A percentile compares a stretch with the other conserved stretches of the same genome.
These are phyloP conservation scores for Serripes groenlandicus DNA, from an alignment of 2,888 invertebrate genomes.

Conservation along the genomic window DNA sequence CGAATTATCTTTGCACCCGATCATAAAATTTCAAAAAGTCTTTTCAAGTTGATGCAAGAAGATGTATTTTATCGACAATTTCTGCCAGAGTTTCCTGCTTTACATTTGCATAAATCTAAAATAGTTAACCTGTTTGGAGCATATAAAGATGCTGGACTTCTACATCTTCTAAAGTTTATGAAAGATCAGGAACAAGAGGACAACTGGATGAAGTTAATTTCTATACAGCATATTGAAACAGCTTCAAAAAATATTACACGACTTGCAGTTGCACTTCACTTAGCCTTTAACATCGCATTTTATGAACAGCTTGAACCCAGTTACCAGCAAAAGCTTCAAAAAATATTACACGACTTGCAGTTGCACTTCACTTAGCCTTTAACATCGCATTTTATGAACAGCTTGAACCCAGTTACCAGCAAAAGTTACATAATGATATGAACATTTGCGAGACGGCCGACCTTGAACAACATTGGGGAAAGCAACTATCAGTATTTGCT, in stretches of 20 bases:
- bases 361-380: too few relatives aligned
- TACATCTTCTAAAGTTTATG: slow-evolving; percentile 53
- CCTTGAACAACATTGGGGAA: slow-evolving; percentile 11
- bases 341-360: too few relatives aligned
- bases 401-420: too few relatives aligned
- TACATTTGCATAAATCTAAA: slow-evolving; percentile 55
- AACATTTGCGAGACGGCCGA: background rate
- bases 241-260: slow-evolving; percentile 37
- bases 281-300: slow-evolving; percentile 38
- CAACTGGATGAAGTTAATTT: slow-evolving; percentile 48
- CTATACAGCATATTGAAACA: slow-evolving; percentile 46
- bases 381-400: too few relatives aligned
- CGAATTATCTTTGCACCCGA: slow-evolving; percentile 47
- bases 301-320: slow-evolving; percentile 11
- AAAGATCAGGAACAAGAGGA: slow-evolving; percentile 39
- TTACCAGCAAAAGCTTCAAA: too few relatives aligned
- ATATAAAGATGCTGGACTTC: slow-evolving; percentile 49
- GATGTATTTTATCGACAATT: slow-evolving; percentile 29
- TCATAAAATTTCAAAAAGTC: slow-evolving; percentile 48
- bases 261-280: too few relatives aligned
- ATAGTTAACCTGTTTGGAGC: slow-evolving; percentile 51
- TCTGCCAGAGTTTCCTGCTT: slow-evolving; percentile 49
- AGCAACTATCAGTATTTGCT: slow-evolving; percentile 22
- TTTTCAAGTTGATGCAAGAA: background rate
- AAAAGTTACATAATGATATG: background rate